These are phyloP conservation scores for Nanorana parkeri DNA, from an alignment of 2,113 vertebrate genomes.

Conservation along the genomic window DNA sequence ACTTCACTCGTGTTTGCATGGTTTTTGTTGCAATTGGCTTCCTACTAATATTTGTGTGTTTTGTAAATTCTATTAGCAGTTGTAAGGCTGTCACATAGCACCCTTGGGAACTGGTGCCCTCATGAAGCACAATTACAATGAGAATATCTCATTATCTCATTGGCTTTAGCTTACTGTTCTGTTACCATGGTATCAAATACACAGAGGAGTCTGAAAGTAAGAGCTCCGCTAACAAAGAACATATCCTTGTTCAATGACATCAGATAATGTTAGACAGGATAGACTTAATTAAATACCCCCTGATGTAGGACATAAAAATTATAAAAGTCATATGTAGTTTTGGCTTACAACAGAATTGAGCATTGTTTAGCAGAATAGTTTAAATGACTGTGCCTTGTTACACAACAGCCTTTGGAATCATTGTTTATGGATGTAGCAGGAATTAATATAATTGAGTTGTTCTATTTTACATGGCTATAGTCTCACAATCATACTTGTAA, in stretches of 20 bases:
- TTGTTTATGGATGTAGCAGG: background rate
- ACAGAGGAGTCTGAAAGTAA: constrained; percentile 82
- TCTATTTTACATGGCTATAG: background rate
- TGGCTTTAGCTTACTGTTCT: constrained; percentile 88
- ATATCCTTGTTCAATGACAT: constrained; percentile 86
- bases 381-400: constrained; percentile 51
- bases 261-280: constrained; percentile 82
- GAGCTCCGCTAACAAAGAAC: constrained; percentile 84
- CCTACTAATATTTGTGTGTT: constrained; percentile 70
- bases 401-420: background rate
- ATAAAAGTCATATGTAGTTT: constrained; percentile 72
- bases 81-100: constrained; percentile 78
- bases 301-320: constrained; percentile 70
- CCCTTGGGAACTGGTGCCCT: constrained; percentile 83
- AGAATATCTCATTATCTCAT: constrained; percentile 89
- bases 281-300: constrained; percentile 82
- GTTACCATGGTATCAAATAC: constrained; percentile 89
- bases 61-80: constrained; percentile 79
- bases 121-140: constrained; percentile 86
- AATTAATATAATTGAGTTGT: background rate
- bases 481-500: too few species aligned
- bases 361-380: constrained; percentile 33
- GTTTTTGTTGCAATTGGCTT: constrained; percentile 66
- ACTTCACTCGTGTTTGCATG: constrained; percentile 69
- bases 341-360: constrained; percentile 33